Conservation (phyloP, 1,140 invertebrate species). For the Euwallacea fornicatus region DNA sequence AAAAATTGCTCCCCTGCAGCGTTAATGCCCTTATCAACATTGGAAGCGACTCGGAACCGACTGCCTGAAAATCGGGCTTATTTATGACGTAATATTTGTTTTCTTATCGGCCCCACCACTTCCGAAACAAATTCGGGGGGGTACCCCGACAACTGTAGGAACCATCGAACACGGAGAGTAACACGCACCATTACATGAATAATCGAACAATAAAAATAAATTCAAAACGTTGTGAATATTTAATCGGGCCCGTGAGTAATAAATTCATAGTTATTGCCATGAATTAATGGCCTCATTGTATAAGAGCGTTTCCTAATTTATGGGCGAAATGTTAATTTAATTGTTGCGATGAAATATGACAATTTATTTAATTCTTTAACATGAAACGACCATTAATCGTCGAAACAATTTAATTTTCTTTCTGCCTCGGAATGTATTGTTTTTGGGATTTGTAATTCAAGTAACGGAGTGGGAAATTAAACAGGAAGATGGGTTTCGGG, state of each 20-base stretch:
- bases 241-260: conserved; percentile 8
- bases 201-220: conserved; percentile 11
- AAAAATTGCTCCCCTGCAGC: conserved; percentile 25
- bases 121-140: no score
- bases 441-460: conserved; percentile 11
- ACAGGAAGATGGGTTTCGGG: conserved; percentile 1
- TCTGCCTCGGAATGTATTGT: conserved; percentile 9
- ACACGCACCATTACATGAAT: no score
- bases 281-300: conserved; percentile 17
- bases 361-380: conserved; percentile 24
- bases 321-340: conserved; percentile 26
- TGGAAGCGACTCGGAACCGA: conserved; percentile 2
- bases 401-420: conserved; percentile 15
- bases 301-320: conserved; percentile 16
- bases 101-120: no score
- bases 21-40: conserved; percentile 17
- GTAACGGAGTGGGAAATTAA: conserved; percentile 4
- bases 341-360: conserved; percentile 27
- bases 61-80: background rate
- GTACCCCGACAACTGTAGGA: no score
- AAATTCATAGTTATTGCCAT: conserved; percentile 20
- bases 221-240: conserved; percentile 13
- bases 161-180: no score
- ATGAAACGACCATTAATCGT: conserved; percentile 21
- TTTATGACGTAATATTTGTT: no score